Base-by-base conservation (phyloP, 2,797 vertebrate genomes). In the Rhynchotus rufescens region DNA sequence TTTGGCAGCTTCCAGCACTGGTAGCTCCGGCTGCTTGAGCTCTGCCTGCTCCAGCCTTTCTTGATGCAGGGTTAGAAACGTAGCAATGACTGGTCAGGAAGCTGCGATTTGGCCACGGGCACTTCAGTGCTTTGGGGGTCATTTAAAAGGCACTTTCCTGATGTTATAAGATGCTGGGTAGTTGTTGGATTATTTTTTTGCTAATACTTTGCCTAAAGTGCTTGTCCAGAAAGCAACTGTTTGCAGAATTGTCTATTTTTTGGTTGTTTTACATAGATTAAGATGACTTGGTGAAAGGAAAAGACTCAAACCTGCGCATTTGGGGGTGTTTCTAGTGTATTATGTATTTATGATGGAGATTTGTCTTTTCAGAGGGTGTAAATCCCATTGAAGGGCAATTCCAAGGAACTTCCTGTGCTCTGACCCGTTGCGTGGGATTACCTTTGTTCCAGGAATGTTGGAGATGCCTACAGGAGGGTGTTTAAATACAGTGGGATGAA, bases 301-400 rank as follows among this genome's bases (percentile, higher is more conserved):
- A 51, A 51, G 49, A 26, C 25, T 26, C 23, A 34, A 44, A 15
- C 26, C 36, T 4, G 9, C 19, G 23, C 59, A 2, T 30, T 8
- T 30, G 13, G 25, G 23, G n/a, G 3, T 62, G 11, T 56, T 26
- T 36, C 57, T 9, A 44, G 32, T 6, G 6, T 4, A 1, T 30
- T 14, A 0, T 0, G 1, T 25, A 1, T 1, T 5, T 1, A 9
- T 1, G 34, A 20, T 61, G 32, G 25, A 30, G 36, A 7, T 57
- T 61, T 36, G 5, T 75, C 8, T 10, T 3, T 7, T 4, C 65
- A 32, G 65, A 34, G 14, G 68, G 60, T 62, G 34, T 60, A 80
- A 85, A 15, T 28, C 22, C 32, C 45, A 61, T 2, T 3, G 54
- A 20, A 4, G n/a, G 61, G 30, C 52, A 36, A 9, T 86, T 78